Conservation (phyloP, 2,888 invertebrate species). For the Dendrolimus houi region DNA sequence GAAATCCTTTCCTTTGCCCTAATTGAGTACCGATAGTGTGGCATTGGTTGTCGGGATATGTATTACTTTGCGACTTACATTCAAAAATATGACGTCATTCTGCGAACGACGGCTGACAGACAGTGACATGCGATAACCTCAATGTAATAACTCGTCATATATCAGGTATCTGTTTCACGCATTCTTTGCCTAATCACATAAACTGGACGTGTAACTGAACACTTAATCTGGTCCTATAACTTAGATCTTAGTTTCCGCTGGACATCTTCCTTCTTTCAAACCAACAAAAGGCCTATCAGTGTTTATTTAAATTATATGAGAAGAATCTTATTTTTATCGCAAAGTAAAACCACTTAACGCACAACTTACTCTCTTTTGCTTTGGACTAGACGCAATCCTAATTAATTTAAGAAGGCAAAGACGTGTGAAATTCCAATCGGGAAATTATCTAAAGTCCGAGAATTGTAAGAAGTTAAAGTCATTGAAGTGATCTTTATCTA, state of each 20-base stretch:
- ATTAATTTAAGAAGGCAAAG: slow-evolving; percentile 73
- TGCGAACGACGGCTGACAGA: slow-evolving; percentile 10
- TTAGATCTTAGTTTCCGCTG: slow-evolving; percentile 35
- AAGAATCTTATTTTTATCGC: slow-evolving; percentile 27
- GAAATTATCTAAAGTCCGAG: slow-evolving; percentile 40
- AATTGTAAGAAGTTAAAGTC: slow-evolving; percentile 32
- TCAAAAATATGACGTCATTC: slow-evolving; percentile 23
- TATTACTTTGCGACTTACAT: slow-evolving; percentile 34
- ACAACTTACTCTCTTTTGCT: slow-evolving; percentile 71
- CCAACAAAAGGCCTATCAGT: slow-evolving; percentile 41
- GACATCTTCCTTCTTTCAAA: slow-evolving; percentile 37
- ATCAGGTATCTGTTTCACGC: slow-evolving; percentile 63
- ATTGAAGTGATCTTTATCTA: slow-evolving; percentile 40
- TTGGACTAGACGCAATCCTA: slow-evolving; percentile 73
- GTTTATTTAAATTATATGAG: slow-evolving; percentile 21
- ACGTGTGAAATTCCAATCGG: slow-evolving; percentile 64
- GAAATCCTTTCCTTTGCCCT: slow-evolving; percentile 11
- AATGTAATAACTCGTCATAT: slow-evolving; percentile 33
- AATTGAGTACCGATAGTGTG: slow-evolving; percentile 32
- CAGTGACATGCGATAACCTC: slow-evolving; percentile 13
- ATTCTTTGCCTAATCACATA: slow-evolving; percentile 68
- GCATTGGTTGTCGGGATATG: slow-evolving; percentile 39
- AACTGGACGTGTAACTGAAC: slow-evolving; percentile 71
- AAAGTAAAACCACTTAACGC: slow-evolving; percentile 57
- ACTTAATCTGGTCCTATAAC: slow-evolving; percentile 63